Base-by-base conservation (phyloP, 1,140 invertebrate genomes). In the Propsilocerus akamusi region DNA sequence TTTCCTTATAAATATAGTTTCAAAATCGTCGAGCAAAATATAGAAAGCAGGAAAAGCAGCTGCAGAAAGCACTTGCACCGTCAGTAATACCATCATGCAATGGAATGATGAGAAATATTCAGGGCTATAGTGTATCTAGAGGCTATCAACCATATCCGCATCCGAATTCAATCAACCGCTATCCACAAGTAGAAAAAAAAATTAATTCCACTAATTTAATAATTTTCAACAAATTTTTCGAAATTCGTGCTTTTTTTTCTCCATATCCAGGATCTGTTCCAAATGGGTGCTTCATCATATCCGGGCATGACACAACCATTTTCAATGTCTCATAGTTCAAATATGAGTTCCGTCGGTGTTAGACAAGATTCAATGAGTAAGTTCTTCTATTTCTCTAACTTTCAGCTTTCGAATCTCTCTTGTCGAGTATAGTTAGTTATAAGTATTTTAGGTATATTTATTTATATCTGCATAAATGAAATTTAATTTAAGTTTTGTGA, bases 21-120 rank as follows among this genome's bases (percentile, higher is more conserved):
- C 93, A 98, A 76, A 98, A 98, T 68, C 78, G 93, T 57, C 80
- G 94, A 63, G 94, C 94, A 56, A 97, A 98, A 70, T 97, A 96
- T 66, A 75, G 94, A 54, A 97, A 97, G 69, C 94, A 97, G 63
- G 93, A 97, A 68, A 97, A 96, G 64, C 93, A 97, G 66, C 72
- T 97, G 54, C 94, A 97, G 68, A 97, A 97, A 68, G 89, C 86
- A 26, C 66, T 91, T 49, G 86, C 86, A 46, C 86, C 87, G 30
- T 86, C 88, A 48, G 83, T 93, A 53, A 80, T 95, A 56, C 84
- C 85, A 6, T 81, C 83, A 53, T 97, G 93, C 69, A 95, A 95
- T 70, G 91, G 91, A 53, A 86, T 87, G 68, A 96, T 97, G 90
- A 73, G 92, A 55, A 97, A 97, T 68, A 95, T 97, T 66, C 95